Conservation (phyloP, 2,888 invertebrate species). For the Rambutsinella grinnellia region DNA sequence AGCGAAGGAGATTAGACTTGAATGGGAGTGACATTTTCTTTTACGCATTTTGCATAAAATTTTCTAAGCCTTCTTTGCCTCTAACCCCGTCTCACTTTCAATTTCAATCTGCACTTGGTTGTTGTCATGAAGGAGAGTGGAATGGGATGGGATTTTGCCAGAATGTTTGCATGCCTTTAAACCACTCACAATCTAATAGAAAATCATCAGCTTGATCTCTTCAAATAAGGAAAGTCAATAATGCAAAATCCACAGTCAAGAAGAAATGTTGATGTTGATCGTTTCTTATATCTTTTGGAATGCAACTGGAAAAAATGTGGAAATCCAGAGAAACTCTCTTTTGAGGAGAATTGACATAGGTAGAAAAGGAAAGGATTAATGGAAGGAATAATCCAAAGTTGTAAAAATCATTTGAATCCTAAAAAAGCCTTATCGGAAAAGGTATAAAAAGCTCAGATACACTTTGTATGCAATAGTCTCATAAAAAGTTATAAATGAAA, state of each 20-base stretch:
- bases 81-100: constrained; percentile 4
- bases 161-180: neutral
- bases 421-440: neutral
- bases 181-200: neutral
- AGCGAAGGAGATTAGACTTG: constrained; percentile 23
- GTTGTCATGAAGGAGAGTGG: neutral
- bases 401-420: constrained; percentile 24
- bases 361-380: neutral
- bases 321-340: neutral
- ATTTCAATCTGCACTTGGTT: neutral
- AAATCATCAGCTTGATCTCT: neutral
- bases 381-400: constrained; percentile 11
- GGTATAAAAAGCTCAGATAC: neutral
- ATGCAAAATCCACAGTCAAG: neutral
- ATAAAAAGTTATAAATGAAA: constrained; percentile 54
- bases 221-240: constrained; percentile 2
- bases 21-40: constrained; percentile 38
- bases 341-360: constrained; percentile 19
- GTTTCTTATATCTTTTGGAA: neutral
- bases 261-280: constrained; percentile 13
- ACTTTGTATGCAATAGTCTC: constrained; percentile 5
- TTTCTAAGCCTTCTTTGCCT: neutral
- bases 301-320: neutral
- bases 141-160: neutral
- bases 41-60: constrained; percentile 27